A percentile compares a stretch with the other conserved stretches of the same genome.
Evolutionary conservation across 2,797 vertebrate species (phyloP).

Genomic region (Glossophaga mutica): DNA sequence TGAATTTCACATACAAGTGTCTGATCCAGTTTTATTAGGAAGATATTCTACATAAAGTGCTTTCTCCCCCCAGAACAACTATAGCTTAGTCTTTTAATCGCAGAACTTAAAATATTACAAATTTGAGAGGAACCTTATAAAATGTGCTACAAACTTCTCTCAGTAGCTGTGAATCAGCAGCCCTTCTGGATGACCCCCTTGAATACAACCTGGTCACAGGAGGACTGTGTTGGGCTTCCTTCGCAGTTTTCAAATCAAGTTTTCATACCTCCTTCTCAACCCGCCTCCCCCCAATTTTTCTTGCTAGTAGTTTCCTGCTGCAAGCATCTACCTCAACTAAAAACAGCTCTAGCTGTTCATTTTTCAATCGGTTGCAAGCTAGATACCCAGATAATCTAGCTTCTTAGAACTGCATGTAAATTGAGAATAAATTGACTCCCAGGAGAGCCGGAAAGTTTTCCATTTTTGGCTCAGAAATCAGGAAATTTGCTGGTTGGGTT

Average conservation of each 20-base stretch:
- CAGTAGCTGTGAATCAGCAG: background rate
- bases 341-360: background rate
- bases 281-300: background rate
- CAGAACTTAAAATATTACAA: background rate
- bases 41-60: background rate
- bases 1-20: background rate
- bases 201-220: background rate
- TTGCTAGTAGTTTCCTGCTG: background rate
- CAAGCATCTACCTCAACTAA: background rate
- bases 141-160: background rate
- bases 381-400: background rate
- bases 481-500: background rate
- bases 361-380: background rate
- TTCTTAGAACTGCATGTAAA: background rate
- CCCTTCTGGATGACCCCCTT: background rate
- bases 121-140: background rate
- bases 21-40: background rate
- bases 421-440: background rate
- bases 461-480: constrained; percentile 23
- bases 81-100: background rate
- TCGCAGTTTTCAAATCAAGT: background rate
- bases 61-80: background rate
- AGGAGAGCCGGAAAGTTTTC: background rate
- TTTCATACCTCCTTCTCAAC: background rate
- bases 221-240: rapidly evolving